These are phyloP conservation scores for Drosophila helvetica DNA, from an alignment of 2,888 invertebrate species.

Conservation along the genomic window DNA sequence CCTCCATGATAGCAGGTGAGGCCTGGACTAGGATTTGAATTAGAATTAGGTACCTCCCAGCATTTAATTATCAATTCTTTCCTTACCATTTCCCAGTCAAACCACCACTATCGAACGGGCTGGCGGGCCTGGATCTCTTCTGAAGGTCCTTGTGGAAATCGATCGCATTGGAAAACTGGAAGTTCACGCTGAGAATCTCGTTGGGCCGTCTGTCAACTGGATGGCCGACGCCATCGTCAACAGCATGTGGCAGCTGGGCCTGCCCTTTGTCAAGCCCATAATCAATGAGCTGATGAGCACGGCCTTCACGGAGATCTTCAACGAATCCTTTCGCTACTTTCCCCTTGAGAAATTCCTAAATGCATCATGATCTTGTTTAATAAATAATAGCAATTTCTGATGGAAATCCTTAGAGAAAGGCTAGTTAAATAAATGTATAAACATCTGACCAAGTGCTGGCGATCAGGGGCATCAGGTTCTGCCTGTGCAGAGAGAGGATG, in stretches of 20 bases:
- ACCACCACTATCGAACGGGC: slow-evolving; percentile 84
- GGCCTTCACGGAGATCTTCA: slow-evolving; percentile 93
- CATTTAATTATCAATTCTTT: neutral
- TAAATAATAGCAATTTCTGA: too few relatives aligned
- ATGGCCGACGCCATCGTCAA: slow-evolving; percentile 92
- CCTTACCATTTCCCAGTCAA: slow-evolving; percentile 76
- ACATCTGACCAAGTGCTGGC: slow-evolving; percentile 72
- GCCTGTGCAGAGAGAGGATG: too few relatives aligned
- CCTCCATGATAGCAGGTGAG: slow-evolving; percentile 87
- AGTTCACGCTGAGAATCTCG: slow-evolving; percentile 90
- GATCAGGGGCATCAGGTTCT: slow-evolving; percentile 51
- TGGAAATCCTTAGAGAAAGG: too few relatives aligned
- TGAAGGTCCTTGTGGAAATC: slow-evolving; percentile 89
- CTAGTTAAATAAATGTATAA: slow-evolving; percentile 37
- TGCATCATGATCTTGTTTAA: too few relatives aligned
- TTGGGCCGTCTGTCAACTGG: slow-evolving; percentile 86
- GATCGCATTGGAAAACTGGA: slow-evolving; percentile 91
- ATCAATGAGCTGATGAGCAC: slow-evolving; percentile 93
- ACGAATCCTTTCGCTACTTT: slow-evolving; percentile 89
- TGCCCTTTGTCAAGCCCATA: slow-evolving; percentile 89
- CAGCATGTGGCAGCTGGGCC: slow-evolving; percentile 92
- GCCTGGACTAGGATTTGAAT: neutral
- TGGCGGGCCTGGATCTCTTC: slow-evolving; percentile 83
- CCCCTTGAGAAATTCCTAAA: slow-evolving; percentile 88
- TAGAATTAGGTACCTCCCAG: too few relatives aligned